Percentiles rank a stretch among this genome's conserved stretches.
These are phyloP conservation scores for Sthenelais limicola DNA, from an alignment of 2,888 invertebrate genomes.

Conservation along the genomic window DNA sequence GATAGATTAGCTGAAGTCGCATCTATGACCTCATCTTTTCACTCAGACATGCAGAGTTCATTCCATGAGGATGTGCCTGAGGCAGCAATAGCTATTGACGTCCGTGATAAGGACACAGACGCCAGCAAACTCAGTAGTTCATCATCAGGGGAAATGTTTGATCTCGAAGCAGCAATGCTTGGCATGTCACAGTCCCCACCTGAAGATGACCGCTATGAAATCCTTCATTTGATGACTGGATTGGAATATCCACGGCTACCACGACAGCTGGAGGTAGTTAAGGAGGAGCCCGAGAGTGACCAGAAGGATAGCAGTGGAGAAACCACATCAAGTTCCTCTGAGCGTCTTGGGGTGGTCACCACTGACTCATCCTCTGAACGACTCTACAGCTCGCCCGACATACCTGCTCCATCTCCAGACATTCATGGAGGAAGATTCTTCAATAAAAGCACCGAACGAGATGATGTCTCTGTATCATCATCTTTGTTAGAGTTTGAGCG, in stretches of 20 bases:
- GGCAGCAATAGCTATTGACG: constrained; percentile 53
- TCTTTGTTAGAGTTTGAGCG: constrained; percentile 54
- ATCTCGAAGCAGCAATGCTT: constrained; percentile 30
- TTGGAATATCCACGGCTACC: constrained; percentile 33
- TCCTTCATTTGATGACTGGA: constrained; percentile 26
- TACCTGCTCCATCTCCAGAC: constrained; percentile 81
- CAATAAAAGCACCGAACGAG: constrained; percentile 83
- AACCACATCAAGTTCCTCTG: constrained; percentile 34
- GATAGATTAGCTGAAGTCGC: constrained; percentile 75
- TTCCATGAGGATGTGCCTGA: constrained; percentile 90
- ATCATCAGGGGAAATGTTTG: constrained; percentile 34
- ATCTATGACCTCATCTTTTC: constrained; percentile 73
- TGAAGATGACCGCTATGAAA: constrained; percentile 30
- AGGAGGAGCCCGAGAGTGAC: constrained; percentile 44
- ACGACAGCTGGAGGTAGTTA: constrained; percentile 41
- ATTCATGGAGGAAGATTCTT: constrained; percentile 75
- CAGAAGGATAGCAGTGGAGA: constrained; percentile 39
- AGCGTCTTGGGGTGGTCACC: constrained; percentile 29
- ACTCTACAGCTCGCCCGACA: constrained; percentile 84
- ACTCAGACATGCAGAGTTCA: constrained; percentile 75
- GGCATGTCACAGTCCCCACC: constrained; percentile 17
- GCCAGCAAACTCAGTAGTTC: constrained; percentile 32
- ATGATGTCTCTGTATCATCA: constrained; percentile 82
- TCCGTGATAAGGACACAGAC: constrained; percentile 47
- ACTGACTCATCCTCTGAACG: constrained; percentile 56